phyloP scores from a whole-genome alignment of 1,140 invertebrate genomes.

The Drosophila mauritiana region DNA sequence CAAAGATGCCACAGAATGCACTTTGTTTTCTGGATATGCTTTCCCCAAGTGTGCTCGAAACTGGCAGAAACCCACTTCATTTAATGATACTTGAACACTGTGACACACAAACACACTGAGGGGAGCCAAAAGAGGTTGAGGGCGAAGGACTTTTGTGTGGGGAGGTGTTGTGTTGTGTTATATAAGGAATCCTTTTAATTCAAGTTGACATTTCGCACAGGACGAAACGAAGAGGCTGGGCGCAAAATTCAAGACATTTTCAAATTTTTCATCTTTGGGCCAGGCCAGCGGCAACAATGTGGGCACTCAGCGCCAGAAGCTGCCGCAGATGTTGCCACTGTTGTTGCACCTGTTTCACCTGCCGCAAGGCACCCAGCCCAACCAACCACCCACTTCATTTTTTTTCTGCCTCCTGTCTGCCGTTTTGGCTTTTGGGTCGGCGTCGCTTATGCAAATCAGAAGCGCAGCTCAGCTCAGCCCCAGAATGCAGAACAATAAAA shows the following conservation, averaged over 20 bases:
- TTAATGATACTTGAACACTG: slow-evolving; percentile 84
- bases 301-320: slow-evolving; percentile 65
- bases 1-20: slow-evolving; percentile 82
- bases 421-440: slow-evolving; percentile 70
- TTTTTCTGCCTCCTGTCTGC: slow-evolving; percentile 10
- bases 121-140: slow-evolving; percentile 11
- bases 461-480: slow-evolving; percentile 42
- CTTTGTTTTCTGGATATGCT: slow-evolving; percentile 84
- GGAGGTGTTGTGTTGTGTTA: slow-evolving; percentile 53
- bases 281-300: slow-evolving; percentile 70
- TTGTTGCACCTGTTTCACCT: slow-evolving; percentile 47
- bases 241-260: slow-evolving; percentile 79
- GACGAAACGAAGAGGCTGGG: slow-evolving; percentile 19
- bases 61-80: slow-evolving; percentile 84
- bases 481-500: slow-evolving; percentile 81
- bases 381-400: neutral
- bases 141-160: slow-evolving; percentile 18
- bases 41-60: slow-evolving; percentile 84
- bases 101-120: slow-evolving; percentile 81
- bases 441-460: slow-evolving; percentile 81
- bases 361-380: slow-evolving; percentile 15
- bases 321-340: slow-evolving; percentile 7
- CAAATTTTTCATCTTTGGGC: slow-evolving; percentile 82
- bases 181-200: slow-evolving; percentile 83
- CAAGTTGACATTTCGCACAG: slow-evolving; percentile 83